Conservation (phyloP, 35 echinoderm and acorn worm genomes). For the Lytechinus pictus region DNA sequence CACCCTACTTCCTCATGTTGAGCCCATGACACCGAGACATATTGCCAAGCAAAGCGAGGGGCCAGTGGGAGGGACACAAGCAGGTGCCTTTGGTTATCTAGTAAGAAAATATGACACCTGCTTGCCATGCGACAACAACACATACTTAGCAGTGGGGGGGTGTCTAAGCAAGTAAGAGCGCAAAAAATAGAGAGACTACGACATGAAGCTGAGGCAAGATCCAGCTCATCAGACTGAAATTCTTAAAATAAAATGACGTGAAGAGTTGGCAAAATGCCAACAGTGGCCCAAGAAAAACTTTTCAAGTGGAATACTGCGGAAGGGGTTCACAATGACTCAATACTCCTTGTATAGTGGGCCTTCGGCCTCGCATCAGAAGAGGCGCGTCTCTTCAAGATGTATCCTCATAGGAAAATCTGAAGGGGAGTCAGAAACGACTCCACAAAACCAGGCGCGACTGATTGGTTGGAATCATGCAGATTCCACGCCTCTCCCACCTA, state of each 20-base stretch:
- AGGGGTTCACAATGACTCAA: background rate
- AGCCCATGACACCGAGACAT: too few relatives aligned
- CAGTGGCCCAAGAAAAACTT: background rate
- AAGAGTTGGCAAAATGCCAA: background rate
- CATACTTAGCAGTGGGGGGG: too few relatives aligned
- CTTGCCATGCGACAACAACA: too few relatives aligned
- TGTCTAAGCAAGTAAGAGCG: too few relatives aligned
- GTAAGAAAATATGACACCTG: too few relatives aligned
- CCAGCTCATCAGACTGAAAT: background rate
- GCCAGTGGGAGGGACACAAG: too few relatives aligned
- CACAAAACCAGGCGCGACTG: background rate
- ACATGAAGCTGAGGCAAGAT: background rate
- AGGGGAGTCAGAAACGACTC: too few relatives aligned
- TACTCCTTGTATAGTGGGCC: background rate
- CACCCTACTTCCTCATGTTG: too few relatives aligned
- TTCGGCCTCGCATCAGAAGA: background rate
- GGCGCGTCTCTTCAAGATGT: background rate
- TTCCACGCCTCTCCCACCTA: background rate
- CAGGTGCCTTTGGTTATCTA: too few relatives aligned
- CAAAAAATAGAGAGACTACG: too few relatives aligned
- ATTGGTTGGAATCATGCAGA: slow-evolving; percentile 30
- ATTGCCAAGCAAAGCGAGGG: too few relatives aligned
- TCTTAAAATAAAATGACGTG: background rate
- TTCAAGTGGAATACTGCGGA: background rate
- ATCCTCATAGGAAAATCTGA: too few relatives aligned